Evolutionary conservation across 2,888 invertebrate species (phyloP).

Genomic region (Girardia tigrina): DNA sequence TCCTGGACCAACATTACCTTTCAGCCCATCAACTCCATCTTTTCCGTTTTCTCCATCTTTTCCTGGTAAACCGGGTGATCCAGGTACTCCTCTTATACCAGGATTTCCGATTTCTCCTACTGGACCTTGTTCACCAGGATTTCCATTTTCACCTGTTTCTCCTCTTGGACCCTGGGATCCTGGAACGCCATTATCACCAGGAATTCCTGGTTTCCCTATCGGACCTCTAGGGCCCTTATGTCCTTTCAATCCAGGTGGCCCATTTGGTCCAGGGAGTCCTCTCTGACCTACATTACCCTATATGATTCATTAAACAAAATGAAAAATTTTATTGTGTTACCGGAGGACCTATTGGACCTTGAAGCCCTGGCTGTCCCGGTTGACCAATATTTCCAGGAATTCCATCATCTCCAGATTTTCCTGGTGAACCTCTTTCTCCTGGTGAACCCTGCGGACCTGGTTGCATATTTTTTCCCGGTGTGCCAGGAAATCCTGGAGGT

Average conservation of each 20-base stretch:
- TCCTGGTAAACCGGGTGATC: constrained; percentile 24
- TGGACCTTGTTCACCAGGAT: constrained; percentile 28
- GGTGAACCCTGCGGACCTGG: constrained; percentile 36
- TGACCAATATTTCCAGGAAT: constrained; percentile 30
- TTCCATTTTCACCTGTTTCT: constrained; percentile 33
- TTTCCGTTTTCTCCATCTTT: constrained; percentile 1
- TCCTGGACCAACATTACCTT: neutral
- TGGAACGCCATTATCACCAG: constrained; percentile 1
- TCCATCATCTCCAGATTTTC: constrained; percentile 35
- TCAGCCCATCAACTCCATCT: neutral
- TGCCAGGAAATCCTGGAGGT: constrained; percentile 30
- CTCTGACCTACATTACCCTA: constrained; percentile 29
- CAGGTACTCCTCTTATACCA: constrained; percentile 28
- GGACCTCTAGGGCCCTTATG: constrained; percentile 10
- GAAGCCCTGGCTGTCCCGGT: constrained; percentile 1
- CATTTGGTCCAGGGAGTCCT: constrained; percentile 25
- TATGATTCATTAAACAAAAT: neutral
- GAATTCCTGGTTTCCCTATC: neutral
- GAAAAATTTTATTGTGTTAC: no score
- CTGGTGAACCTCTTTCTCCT: constrained; percentile 25
- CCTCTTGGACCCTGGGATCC: neutral
- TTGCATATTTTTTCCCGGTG: constrained; percentile 21
- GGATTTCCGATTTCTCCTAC: constrained; percentile 29
- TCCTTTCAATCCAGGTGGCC: constrained; percentile 27
- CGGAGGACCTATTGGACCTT: constrained; percentile 36